Conservation (phyloP, 1,140 invertebrate genomes). For the Drosophila insularis region DNA sequence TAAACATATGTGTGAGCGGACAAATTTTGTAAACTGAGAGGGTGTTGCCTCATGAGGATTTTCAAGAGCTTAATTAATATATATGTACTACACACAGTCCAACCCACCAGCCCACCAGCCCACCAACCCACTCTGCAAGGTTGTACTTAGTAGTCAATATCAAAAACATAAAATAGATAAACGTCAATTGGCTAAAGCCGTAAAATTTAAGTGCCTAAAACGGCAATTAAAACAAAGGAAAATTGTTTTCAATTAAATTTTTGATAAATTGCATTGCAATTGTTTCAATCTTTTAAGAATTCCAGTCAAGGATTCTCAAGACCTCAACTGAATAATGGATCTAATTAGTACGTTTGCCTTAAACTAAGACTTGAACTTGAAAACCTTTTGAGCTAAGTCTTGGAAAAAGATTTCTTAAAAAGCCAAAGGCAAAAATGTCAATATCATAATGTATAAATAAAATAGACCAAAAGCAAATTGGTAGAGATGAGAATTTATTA, state of each 20-base stretch:
- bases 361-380: too few species aligned
- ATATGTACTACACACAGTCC: constrained; percentile 21
- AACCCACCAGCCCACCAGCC: too few species aligned
- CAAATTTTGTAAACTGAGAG: constrained; percentile 45
- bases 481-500: too few species aligned
- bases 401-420: too few species aligned
- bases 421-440: too few species aligned
- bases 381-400: too few species aligned
- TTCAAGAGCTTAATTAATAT: constrained; percentile 62
- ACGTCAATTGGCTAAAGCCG: constrained; percentile 39
- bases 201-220: constrained; percentile 12
- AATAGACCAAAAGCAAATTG: too few species aligned
- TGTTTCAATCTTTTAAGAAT: too few species aligned
- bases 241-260: neutral
- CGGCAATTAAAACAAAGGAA: neutral
- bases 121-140: neutral
- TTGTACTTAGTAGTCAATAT: neutral
- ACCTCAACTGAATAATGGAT: too few species aligned
- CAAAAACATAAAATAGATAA: constrained; percentile 54
- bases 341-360: too few species aligned
- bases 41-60: neutral
- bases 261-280: neutral
- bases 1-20: constrained; percentile 54
- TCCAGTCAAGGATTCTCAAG: too few species aligned
- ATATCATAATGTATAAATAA: too few species aligned